Conservation (phyloP, 2,888 invertebrate species). For the Agonum fuliginosum region DNA sequence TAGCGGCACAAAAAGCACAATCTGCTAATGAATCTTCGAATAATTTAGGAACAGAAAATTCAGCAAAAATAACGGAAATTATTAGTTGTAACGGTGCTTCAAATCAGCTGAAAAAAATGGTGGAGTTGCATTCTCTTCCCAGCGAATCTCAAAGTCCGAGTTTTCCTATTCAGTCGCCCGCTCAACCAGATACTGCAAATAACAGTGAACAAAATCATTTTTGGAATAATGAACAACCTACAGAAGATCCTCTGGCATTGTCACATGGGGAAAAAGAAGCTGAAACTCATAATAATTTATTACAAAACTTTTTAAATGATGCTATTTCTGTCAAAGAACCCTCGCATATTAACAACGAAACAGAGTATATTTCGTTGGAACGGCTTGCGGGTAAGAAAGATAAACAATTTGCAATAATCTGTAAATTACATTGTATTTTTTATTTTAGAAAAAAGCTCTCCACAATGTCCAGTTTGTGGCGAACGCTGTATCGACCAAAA, state of each 20-base stretch:
- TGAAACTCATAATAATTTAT: slow-evolving; percentile 65
- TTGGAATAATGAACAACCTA: slow-evolving; percentile 37
- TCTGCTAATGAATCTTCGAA: not conserved
- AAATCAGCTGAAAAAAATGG: slow-evolving; percentile 28
- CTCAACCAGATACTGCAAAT: slow-evolving; percentile 32
- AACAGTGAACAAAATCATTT: slow-evolving; percentile 39
- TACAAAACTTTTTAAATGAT: slow-evolving; percentile 66
- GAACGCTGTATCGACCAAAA: slow-evolving; percentile 48
- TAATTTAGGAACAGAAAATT: not conserved
- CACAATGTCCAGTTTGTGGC: slow-evolving; percentile 43
- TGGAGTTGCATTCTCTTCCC: slow-evolving; percentile 51
- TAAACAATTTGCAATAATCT: not conserved
- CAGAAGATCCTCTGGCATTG: slow-evolving; percentile 17
- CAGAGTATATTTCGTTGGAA: slow-evolving; percentile 71
- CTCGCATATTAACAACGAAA: slow-evolving; percentile 70
- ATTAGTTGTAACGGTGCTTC: slow-evolving; percentile 14
- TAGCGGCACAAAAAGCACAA: not conserved
- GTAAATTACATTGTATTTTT: not conserved
- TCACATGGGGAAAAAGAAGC: slow-evolving; percentile 59
- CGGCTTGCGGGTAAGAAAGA: slow-evolving; percentile 65
- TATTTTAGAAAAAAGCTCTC: slow-evolving; percentile 29
- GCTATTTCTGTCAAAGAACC: slow-evolving; percentile 67
- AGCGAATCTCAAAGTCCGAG: slow-evolving; percentile 55
- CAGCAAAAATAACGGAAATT: not conserved
- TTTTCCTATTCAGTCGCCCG: slow-evolving; percentile 48